Evolutionary conservation across 2,113 vertebrate genomes (phyloP), one percentile per base, ranked within the genome.

Genomic region (Marmota monax): DNA sequence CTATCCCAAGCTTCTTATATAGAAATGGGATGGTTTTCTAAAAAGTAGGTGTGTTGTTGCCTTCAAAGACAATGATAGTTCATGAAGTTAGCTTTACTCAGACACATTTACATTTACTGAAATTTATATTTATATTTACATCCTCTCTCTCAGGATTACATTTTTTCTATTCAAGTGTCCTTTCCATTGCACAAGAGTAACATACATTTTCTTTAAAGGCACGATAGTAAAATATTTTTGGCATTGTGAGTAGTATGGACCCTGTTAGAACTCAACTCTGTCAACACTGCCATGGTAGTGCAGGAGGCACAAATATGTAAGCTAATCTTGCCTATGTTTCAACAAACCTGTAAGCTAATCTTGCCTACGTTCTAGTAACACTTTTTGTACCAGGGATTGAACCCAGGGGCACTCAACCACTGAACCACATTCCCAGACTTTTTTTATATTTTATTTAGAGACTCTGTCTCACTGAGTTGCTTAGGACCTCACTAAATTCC

Each of bases 101-200:
- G 17, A 34, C 1, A 53, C 32, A 61, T 67, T n/a, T 79, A 7
- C 13, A 48, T 69, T 90, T 90, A 20, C 45, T 56, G 58, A 79
- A 78, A 83, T 63, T 63, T 63, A 63, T 25, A 11, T 63, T 63
- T 63, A 63, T 9, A 13, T 25, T 16, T 51, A 8, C 4, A 42
- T 34, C 12, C 7, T 10, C 7, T 61, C 2, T 84, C 14, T 17
- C 9, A 58, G 2, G 6, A 11, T 51, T 1, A 2, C 10, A 61
- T 16, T 48, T 7, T 72, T 65, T 88, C 7, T 37, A 8, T 32
- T 76, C 16, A 87, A 32, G 29, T 42, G 2, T 7, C 14, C 37
- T 79, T 74, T 53, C n/a, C 20, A 42, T 7, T 7, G 14, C 20
- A 73, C 5, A 61, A 18, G 1, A 1, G 1, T 86, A 63, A 45